phyloP scores from a whole-genome alignment of 2,888 invertebrate species.

The Piscicola geometra region DNA sequence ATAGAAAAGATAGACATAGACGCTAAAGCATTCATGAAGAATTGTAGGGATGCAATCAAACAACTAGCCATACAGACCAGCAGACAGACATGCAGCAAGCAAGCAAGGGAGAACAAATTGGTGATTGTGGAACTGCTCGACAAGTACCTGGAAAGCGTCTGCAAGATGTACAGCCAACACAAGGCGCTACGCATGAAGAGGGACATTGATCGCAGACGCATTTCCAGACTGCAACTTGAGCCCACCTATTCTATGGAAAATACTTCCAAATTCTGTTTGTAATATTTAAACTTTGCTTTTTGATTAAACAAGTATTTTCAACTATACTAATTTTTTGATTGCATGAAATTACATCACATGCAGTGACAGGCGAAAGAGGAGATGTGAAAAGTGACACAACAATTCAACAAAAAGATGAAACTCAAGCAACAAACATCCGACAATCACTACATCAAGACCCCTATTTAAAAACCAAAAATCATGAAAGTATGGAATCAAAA shows the following conservation, averaged over 20 bases:
- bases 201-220: slow-evolving; percentile 74
- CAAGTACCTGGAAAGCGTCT: slow-evolving; percentile 70
- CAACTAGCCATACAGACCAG: slow-evolving; percentile 68
- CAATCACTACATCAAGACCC: no score
- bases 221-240: slow-evolving; percentile 56
- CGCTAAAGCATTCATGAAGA: slow-evolving; percentile 76
- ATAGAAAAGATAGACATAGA: slow-evolving; percentile 80
- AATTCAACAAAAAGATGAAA: no score
- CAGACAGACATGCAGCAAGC: slow-evolving; percentile 55
- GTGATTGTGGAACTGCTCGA: slow-evolving; percentile 72
- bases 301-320: no score
- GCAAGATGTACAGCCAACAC: slow-evolving; percentile 80
- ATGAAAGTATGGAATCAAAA: no score
- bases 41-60: slow-evolving; percentile 71
- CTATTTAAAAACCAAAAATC: no score
- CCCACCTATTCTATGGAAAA: neutral
- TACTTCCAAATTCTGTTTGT: neutral
- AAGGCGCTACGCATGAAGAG: slow-evolving; percentile 80
- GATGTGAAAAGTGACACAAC: no score
- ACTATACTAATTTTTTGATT: no score
- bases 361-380: no score
- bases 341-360: no score
- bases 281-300: neutral
- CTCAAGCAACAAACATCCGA: no score
- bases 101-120: slow-evolving; percentile 72